Percentiles rank a stretch among this genome's conserved stretches.
Conservation (phyloP, 2,113 vertebrate species). For the Loxodonta africana region DNA sequence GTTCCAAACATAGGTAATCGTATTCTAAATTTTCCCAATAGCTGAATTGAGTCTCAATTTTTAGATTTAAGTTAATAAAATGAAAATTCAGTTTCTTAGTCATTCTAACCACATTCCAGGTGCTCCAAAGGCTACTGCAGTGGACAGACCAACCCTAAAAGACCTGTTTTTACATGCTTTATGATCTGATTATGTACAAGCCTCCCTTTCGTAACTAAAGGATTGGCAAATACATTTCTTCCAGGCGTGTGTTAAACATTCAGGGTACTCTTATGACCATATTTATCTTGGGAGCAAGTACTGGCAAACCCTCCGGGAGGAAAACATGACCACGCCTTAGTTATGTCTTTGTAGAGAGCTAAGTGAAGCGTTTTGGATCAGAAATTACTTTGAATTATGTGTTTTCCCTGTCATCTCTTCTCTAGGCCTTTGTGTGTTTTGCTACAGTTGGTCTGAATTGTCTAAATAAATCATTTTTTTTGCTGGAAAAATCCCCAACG, state of each 20-base stretch:
- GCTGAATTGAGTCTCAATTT: not conserved
- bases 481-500: constrained; percentile 51
- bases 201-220: not conserved
- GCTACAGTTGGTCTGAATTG: constrained; percentile 63
- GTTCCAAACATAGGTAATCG: not conserved
- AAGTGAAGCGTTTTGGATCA: not conserved
- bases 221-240: not conserved
- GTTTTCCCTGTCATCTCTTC: constrained; percentile 51
- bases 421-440: constrained; percentile 42
- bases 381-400: constrained; percentile 41
- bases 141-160: not conserved
- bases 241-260: not conserved
- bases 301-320: not conserved
- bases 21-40: not conserved
- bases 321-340: not conserved
- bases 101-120: not conserved
- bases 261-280: not conserved
- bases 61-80: not conserved
- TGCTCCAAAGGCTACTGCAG: not conserved
- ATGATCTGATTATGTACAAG: too few species aligned
- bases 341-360: not conserved
- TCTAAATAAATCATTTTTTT: constrained; percentile 69
- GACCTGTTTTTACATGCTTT: not conserved
- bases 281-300: not conserved
- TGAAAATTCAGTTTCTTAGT: not conserved